Base-by-base conservation (phyloP, 2,797 vertebrate genomes). In the Chaetodon trifasciatus region DNA sequence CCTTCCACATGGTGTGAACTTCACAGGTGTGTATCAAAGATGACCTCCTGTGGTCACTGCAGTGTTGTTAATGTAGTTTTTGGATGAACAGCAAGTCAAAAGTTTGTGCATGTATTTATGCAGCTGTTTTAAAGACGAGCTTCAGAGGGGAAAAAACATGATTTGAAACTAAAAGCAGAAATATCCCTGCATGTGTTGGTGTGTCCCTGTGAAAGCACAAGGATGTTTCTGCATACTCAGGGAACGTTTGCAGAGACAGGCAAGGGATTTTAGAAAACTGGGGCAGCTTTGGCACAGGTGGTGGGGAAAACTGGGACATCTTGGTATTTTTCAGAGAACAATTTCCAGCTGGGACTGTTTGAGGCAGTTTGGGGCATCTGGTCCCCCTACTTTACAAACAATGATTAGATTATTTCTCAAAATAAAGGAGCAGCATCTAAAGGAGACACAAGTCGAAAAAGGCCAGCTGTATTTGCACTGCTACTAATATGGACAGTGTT, bases 251-350 rank as follows among this genome's bases (percentile, higher is more conserved):
- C 47, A 49, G 60, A 44, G 35, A 76, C 23, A 46, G 11, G 28
- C 3, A 37, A 53, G 19, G 16, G 11, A 49, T 32, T 49, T 56
- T 52, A 19, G n/a, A 53, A 64, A 78, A 74, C 53, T 62, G 39
- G 49, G 74, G 53, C 66, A 75, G 62, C 72, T 84, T 76, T 84
- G 24, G 64, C 35, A 74, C 74, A 71, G 42, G 24, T 66, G 61
- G 32, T 37, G 46, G 39, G 76, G 44, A 73, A 72, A 89, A 78
- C 58, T 77, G 57, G 73, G 80, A 71, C 84, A 82, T 69, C 42
- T 53, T 61, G 37, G 67, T 74, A 70, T 78, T 71, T 65, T 55
- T 70, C 44, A 52, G 44, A 56, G 60, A 24, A 13, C 11, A 68
- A 10, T 71, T 70, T 71, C n/a, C 49, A 78, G 70, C 37, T 78